phyloP scores from a whole-genome alignment of 2,888 invertebrate species.

The Himalopsyche kuldschensis region DNA sequence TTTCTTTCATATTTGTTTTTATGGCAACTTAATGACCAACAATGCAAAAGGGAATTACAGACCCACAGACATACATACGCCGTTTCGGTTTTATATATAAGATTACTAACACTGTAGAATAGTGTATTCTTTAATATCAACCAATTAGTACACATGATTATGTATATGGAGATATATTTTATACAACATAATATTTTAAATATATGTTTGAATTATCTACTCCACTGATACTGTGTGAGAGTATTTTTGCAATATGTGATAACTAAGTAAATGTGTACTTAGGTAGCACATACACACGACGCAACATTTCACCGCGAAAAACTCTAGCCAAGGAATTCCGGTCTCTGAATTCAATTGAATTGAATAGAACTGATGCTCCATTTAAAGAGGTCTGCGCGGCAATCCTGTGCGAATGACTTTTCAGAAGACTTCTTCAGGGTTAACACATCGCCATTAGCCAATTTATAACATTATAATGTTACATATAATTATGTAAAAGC shows the following conservation, averaged over 20 bases:
- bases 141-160: too few species aligned
- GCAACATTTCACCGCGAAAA: conserved; percentile 12
- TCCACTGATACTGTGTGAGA: conserved; percentile 1
- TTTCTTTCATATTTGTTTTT: too few species aligned
- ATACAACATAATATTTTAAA: too few species aligned
- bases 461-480: neutral
- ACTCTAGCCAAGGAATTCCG: conserved; percentile 16
- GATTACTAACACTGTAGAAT: too few species aligned
- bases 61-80: too few species aligned
- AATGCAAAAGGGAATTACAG: too few species aligned
- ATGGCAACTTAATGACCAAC: too few species aligned
- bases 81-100: too few species aligned
- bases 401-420: neutral
- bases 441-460: neutral
- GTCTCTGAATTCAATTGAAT: conserved; percentile 32
- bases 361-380: conserved; percentile 29
- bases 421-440: neutral
- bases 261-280: neutral
- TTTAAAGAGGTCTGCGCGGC: neutral
- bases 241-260: conserved; percentile 13
- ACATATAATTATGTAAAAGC: too few species aligned
- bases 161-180: too few species aligned
- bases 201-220: neutral
- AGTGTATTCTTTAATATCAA: too few species aligned
- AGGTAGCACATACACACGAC: neutral